Base-by-base conservation (phyloP, 2,113 vertebrate genomes). In the Nansenia antarctica region DNA sequence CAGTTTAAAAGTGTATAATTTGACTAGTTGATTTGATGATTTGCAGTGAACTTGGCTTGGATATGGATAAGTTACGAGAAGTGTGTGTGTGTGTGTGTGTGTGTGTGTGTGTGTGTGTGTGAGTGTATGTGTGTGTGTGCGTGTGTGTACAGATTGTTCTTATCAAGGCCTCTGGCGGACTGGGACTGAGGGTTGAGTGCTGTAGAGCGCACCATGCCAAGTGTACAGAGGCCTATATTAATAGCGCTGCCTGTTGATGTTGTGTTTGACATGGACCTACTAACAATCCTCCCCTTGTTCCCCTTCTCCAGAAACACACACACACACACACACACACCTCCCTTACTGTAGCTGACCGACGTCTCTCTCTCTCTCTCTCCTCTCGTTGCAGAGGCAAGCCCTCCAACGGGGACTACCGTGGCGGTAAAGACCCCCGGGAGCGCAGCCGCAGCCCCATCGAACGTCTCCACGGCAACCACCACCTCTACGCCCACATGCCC, bases 381-480 rank as follows among this genome's bases (percentile, higher is more conserved):
- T 74, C 12, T 29, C 75, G n/a, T n/a, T 29, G 26, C 73, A 96
- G 95, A 93, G 94, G 84, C 80, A 99, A 98, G 91, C 84, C 96
- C 1, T 85, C 91, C 77, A 98, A 95, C 1, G 98, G 95, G 57
- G 97, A 99, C 72, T 98, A 94, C 73, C 93, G 96, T 61, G 4
- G 69, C 52, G 49, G 72, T 6, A 96, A 95, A 87, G 97, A 98
- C 87, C 92, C 87, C 55, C 88, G 94, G 35, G 94, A 95, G 30
- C 90, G 91, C 14, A 98, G 95, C 89, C 94, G 95, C 74, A 98
- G 98, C 88, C 96, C 98, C 11, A 92, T 95, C 0, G 97, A 98
- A 82, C 92, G 92, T 85, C 88, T 98, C 76, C 95, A 95, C 0
- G 65, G 89, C 63, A 92, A 86, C 79, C 95, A 37, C 64, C 63